Evolutionary conservation across 2,797 vertebrate species (phyloP).

Genomic region (Muscicapa comitata): DNA sequence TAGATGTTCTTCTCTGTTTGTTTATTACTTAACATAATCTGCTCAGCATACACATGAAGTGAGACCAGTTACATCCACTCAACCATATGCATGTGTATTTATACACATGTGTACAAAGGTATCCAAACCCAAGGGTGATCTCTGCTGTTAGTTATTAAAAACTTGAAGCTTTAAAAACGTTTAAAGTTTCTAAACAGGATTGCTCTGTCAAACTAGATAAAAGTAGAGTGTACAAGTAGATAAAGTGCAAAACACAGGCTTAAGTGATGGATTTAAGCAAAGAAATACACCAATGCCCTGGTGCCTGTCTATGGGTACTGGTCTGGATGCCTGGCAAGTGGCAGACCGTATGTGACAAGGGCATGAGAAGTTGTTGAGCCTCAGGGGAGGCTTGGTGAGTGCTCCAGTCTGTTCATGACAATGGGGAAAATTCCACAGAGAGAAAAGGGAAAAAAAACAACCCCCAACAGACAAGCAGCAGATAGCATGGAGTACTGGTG

Average conservation of each 20-base stretch:
- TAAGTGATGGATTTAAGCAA: not conserved
- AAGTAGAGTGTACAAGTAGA: not conserved
- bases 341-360: not conserved
- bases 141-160: not conserved
- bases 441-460: no score
- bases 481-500: not conserved
- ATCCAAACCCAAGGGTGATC: not conserved
- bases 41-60: not conserved
- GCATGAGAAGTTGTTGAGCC: not conserved
- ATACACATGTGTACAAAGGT: not conserved
- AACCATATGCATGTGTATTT: not conserved
- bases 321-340: not conserved
- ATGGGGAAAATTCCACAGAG: not conserved
- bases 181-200: not conserved
- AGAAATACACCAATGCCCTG: not conserved
- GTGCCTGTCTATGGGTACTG: not conserved
- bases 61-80: not conserved
- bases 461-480: not conserved
- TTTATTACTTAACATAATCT: not conserved
- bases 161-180: not conserved
- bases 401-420: rapidly evolving
- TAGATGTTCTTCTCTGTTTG: not conserved
- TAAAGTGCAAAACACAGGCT: not conserved
- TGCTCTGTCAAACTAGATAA: not conserved
- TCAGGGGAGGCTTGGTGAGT: not conserved